These are phyloP conservation scores for Pseudomyrmex dendroicus DNA, from an alignment of 1,140 invertebrate genomes.

Conservation along the genomic window DNA sequence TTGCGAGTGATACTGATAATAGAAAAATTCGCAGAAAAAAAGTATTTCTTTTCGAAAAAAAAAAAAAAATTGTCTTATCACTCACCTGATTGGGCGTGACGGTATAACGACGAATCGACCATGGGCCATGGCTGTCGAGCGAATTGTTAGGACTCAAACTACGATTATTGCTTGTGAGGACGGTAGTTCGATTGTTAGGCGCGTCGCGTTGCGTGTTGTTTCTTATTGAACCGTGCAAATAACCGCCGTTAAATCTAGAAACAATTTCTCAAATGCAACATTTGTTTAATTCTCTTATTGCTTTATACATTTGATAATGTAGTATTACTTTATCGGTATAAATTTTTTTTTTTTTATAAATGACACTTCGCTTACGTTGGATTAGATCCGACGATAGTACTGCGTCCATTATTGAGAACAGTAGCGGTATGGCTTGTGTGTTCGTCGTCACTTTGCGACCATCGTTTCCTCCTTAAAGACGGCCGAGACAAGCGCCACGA, in stretches of 20 bases:
- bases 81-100: conserved; percentile 79
- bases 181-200: conserved; percentile 84
- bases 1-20: background rate
- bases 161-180: conserved; percentile 85
- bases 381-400: conserved; percentile 75
- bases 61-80: background rate
- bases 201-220: conserved; percentile 89
- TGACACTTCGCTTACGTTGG: conserved; percentile 74
- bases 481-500: conserved; percentile 90
- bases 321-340: background rate
- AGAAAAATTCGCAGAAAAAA: background rate
- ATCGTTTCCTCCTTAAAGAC: conserved; percentile 87
- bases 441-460: conserved; percentile 83
- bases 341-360: background rate
- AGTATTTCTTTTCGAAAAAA: background rate
- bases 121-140: conserved; percentile 83
- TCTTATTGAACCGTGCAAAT: conserved; percentile 85
- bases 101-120: conserved; percentile 79
- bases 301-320: background rate
- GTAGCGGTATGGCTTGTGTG: conserved; percentile 81
- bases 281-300: background rate
- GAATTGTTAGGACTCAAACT: conserved; percentile 90
- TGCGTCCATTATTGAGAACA: conserved; percentile 87
- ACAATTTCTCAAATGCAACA: conserved; percentile 9
- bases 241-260: conserved; percentile 87